A percentile compares a stretch with the other conserved stretches of the same genome.
phyloP scores from a whole-genome alignment of 2,797 vertebrate species.

The Anomalospiza imberbis region DNA sequence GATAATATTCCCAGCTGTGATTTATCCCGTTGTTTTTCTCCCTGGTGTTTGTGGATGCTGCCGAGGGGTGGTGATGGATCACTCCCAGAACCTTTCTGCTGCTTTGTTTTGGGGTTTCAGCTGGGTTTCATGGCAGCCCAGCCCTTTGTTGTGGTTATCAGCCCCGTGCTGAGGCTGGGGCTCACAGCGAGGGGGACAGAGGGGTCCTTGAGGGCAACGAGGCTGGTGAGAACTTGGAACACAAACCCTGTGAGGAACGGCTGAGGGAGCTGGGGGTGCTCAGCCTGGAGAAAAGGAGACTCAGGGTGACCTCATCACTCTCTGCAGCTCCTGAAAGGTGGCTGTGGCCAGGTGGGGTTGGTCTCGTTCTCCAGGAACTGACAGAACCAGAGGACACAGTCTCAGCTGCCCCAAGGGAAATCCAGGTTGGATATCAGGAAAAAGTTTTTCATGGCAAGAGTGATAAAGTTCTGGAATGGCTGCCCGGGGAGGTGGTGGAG shows the following conservation, averaged over 20 bases:
- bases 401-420: too few species aligned
- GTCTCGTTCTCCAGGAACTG: too few species aligned
- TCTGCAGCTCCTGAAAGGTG: too few species aligned
- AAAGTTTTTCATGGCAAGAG: too few species aligned
- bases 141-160: background rate
- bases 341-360: too few species aligned
- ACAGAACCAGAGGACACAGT: too few species aligned
- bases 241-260: background rate
- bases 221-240: background rate
- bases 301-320: too few species aligned
- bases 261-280: background rate
- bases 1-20: background rate
- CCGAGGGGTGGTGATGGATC: background rate
- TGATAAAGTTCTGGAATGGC: too few species aligned
- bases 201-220: background rate
- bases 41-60: background rate
- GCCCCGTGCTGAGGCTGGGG: background rate
- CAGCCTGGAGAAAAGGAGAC: background rate
- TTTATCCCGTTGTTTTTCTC: constrained; percentile 27
- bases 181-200: background rate
- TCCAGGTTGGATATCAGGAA: too few species aligned
- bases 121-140: background rate
- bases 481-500: too few species aligned
- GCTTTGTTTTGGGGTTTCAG: background rate
- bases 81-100: background rate